Evolutionary conservation across 92 coral and sea anemone species (phyloP).

Genomic region (Pocillopora grandis): DNA sequence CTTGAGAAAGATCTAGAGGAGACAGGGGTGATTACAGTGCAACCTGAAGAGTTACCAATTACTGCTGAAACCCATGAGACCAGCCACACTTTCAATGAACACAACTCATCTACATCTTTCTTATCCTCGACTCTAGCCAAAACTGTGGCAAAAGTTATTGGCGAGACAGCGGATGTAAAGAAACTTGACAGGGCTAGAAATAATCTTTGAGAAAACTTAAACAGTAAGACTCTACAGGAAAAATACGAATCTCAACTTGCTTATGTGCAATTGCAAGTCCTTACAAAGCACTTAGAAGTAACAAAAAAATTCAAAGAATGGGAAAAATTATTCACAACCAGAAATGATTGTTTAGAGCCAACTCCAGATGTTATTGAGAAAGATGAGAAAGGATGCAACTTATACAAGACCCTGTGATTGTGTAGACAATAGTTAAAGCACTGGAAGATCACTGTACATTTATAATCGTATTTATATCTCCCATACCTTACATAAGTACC

Average conservation of each 20-base stretch:
- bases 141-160: conserved; percentile 16
- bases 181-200: conserved; percentile 20
- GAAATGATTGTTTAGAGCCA: conserved; percentile 23
- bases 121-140: conserved; percentile 12
- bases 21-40: not conserved
- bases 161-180: conserved; percentile 21
- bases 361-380: conserved; percentile 16
- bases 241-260: too few relatives aligned
- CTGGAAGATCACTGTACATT: conserved; percentile 4
- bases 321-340: conserved; percentile 11
- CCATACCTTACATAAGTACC: too few relatives aligned
- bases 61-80: conserved; percentile 11
- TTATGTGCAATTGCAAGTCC: too few relatives aligned
- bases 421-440: conserved; percentile 16
- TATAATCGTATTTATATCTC: not conserved
- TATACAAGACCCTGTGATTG: conserved; percentile 26
- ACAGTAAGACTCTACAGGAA: too few relatives aligned
- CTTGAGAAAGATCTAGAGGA: not conserved
- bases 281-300: too few relatives aligned
- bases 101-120: not conserved
- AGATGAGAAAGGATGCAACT: conserved; percentile 8
- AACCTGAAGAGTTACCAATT: not conserved
- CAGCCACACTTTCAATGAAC: not conserved
- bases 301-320: not conserved
- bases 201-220: conserved; percentile 12